Evolutionary conservation across 2,797 vertebrate species (phyloP), one percentile per base, ranked within the genome.

Genomic region (Capromys pilorides): DNA sequence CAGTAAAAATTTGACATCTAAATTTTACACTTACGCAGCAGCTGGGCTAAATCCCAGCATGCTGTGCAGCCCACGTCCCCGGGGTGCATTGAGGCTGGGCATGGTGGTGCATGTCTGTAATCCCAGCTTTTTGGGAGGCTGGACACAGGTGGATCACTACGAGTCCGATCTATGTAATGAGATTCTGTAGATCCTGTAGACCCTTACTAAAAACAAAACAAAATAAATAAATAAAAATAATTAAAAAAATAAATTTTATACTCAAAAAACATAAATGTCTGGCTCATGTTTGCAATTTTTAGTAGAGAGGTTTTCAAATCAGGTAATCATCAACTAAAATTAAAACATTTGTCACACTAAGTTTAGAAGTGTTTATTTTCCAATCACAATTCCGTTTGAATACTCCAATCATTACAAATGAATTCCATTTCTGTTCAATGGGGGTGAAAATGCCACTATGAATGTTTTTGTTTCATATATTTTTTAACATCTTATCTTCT

Each of bases 401-500:
- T 6, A 67, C 31, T 16, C 19, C 18, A 66, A 9, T 78, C 67
- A 26, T 84, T 5, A 73, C 45, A 80, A 95, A 78, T n/a, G 84
- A 84, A 88, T 4, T 2, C 19, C 54, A 82, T 31, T 83, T 94
- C 89, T 84, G 93, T 69, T 71, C 21, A 69, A 93, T 69, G 19
- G 57, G 1, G 24, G 90, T 90, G 16, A 95, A 21, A 80, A 66
- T 36, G 51, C 33, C 28, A 95, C 36, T 89, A 66, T 18, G 59
- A 5, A 92, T 8, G 28, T 84, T 81, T 86, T 67, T 78, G 75
- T 88, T 66, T 59, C 6, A 14, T 82, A 5, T 71, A 77, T 84
- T 92, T 95, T 80, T 92, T 49, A 94, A 73, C 19, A 84, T 94
- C 89, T 82, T 90, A 73, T 69, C n/a, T 86, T 69, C 21, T 82